phyloP scores from a whole-genome alignment of 2,888 invertebrate species.

The Drosophila lutescens region DNA sequence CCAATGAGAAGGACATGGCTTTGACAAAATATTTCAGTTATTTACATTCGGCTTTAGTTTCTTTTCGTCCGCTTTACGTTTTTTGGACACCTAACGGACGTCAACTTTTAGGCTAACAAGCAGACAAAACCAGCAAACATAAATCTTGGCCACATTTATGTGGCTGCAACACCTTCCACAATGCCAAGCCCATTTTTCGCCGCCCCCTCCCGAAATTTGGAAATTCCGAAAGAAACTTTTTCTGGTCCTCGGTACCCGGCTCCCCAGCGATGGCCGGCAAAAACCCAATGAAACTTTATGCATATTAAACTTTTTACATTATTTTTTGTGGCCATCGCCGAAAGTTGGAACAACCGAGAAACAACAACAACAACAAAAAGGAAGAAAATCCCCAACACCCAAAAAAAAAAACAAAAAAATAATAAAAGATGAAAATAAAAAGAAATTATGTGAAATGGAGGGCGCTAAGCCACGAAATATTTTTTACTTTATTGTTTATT shows the following conservation, averaged over 20 bases:
- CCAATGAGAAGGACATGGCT: conserved; percentile 46
- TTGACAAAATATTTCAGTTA: conserved; percentile 75
- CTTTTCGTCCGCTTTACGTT: conserved; percentile 25
- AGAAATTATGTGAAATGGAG: conserved; percentile 44
- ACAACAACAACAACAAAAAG: conserved; percentile 28
- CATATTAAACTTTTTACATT: conserved; percentile 80
- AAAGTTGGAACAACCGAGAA: conserved; percentile 53
- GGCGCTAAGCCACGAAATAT: conserved; percentile 44
- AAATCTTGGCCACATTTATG: conserved; percentile 76
- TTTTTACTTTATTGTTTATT: conserved; percentile 34
- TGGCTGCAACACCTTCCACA: conserved; percentile 52
- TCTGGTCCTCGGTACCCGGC: conserved; percentile 12
- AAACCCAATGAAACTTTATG: conserved; percentile 76
- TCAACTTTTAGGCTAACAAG: conserved; percentile 74
- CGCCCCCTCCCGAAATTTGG: background rate
- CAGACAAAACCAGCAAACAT: conserved; percentile 71
- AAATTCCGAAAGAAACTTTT: conserved; percentile 12
- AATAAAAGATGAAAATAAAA: conserved; percentile 31
- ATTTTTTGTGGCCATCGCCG: conserved; percentile 66
- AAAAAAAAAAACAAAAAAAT: conserved; percentile 29
- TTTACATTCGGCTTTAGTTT: conserved; percentile 61
- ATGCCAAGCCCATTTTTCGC: conserved; percentile 19
- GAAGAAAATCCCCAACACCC: conserved; percentile 8
- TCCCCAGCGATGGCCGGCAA: conserved; percentile 45
- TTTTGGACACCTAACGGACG: conserved; percentile 27